Percentiles rank a stretch among this genome's conserved stretches.
Conservation (phyloP, 1,140 invertebrate species). For the Pogonomyrmex californicus region DNA sequence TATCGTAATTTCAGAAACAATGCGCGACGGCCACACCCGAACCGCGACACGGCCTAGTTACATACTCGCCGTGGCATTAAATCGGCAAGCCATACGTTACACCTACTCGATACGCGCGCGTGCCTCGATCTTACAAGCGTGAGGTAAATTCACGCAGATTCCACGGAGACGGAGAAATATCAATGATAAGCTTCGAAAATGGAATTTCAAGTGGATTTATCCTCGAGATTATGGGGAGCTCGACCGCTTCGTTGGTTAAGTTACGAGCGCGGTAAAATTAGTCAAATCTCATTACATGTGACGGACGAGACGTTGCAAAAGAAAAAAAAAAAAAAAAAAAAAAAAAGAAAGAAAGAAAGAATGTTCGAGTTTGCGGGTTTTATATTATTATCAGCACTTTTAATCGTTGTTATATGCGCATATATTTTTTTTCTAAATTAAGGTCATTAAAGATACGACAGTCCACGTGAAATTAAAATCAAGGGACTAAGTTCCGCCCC, state of each 20-base stretch:
- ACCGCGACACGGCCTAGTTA: constrained; percentile 72
- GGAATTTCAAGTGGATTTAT: not conserved
- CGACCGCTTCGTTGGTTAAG: not conserved
- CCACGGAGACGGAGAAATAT: constrained; percentile 10
- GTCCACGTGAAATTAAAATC: constrained; percentile 72
- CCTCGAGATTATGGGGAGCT: not conserved
- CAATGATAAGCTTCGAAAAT: too few species aligned
- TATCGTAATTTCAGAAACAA: constrained; percentile 82
- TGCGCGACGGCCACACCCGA: constrained; percentile 80
- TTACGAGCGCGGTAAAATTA: not conserved
- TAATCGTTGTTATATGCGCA: constrained; percentile 44
- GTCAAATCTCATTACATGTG: constrained; percentile 16
- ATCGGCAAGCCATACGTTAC: constrained; percentile 36
- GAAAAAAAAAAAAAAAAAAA: not conserved
- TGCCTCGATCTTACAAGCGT: constrained; percentile 10
- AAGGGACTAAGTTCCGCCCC: constrained; percentile 72
- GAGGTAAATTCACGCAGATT: constrained; percentile 40
- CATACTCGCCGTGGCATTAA: constrained; percentile 65
- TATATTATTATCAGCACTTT: not conserved
- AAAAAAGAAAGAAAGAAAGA: not conserved
- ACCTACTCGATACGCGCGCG: constrained; percentile 52
- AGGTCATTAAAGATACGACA: constrained; percentile 64
- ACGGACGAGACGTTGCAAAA: not conserved
- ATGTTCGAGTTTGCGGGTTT: not conserved
- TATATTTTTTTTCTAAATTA: constrained; percentile 41